Evolutionary conservation across 1,140 invertebrate species (phyloP), one percentile per base, ranked within the genome.

Genomic region (Sinonovacula constricta): DNA sequence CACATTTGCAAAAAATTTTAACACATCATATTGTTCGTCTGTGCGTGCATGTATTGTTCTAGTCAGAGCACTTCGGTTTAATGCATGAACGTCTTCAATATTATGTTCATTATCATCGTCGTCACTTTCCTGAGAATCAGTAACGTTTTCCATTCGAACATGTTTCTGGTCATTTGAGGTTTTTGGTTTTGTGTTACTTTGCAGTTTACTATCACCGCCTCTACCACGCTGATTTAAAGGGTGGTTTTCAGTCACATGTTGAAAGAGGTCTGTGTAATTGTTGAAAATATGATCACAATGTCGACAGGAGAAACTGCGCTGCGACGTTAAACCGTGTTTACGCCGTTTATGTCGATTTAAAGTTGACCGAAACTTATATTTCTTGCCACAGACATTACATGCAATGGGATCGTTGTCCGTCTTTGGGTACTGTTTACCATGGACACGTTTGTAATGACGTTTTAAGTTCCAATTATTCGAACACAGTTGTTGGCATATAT

Each of bases 221-320:
- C 54, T 24, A 12, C 69, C 69, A 33, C 53, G 34, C 45, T 71
- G 69, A 59, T 71, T 49, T 28, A 71, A 49, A 3, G 69, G 69
- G 56, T 71, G 69, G 51, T 51, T 59, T 33, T 71, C 33, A 60
- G 18, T 49, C 36, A 71, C 69, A 49, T 71, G 69, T 39, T 36
- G 68, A 60, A 60, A 71, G 33, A 71, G 56, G 54, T 71, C 3
- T 24, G 1, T 26, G n/a, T 71, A 71, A 45, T 49, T 30, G 4
- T 26, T 2, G 24, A 71, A 71, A 28, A n/a, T 18, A 18, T n/a
- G 18, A 1, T 71, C 57, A 28, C 69, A 71, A 71, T 71, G 69
- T 22, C 34, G 33, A 56, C 69, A 71, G 54, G 69, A 59, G 56
- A 71, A 71, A 45, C 39, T 45, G 39, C 39, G 39, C 39, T 45